Conservation (phyloP, 2,797 vertebrate genomes). For the Crotalus adamanteus region DNA sequence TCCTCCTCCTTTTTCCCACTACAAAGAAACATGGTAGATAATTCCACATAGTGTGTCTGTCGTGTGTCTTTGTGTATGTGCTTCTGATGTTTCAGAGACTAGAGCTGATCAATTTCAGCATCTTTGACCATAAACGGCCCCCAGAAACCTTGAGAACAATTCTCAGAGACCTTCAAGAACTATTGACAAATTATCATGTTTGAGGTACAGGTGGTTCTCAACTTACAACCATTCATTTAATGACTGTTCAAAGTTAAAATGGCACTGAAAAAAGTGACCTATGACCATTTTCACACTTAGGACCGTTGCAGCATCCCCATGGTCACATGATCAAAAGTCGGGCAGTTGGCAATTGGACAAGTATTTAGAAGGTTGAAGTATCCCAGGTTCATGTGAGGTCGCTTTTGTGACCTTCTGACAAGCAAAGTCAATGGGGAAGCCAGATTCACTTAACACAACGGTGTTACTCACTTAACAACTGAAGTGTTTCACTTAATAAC, state of each 20-base stretch:
- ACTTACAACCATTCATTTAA: background rate
- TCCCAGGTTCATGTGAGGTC: no score
- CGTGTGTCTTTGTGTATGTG: constrained; percentile 31
- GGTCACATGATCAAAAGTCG: no score
- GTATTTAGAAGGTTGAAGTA: no score
- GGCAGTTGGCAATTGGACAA: no score
- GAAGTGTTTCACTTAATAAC: no score
- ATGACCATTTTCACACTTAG: background rate
- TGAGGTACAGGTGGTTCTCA: background rate
- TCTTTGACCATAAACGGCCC: background rate
- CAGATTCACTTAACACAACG: no score
- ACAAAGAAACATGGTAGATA: constrained; percentile 49
- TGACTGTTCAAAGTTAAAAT: background rate
- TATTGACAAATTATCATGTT: background rate
- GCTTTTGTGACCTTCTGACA: no score
- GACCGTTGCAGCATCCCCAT: no score
- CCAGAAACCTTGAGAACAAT: background rate
- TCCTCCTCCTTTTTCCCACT: constrained; percentile 49
- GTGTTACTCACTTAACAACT: no score
- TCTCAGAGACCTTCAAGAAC: background rate
- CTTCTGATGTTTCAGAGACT: background rate
- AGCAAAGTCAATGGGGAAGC: no score
- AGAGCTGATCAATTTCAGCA: background rate
- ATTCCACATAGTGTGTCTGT: constrained; percentile 54
- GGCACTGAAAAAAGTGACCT: background rate